Evolutionary conservation across 1,140 invertebrate species (phyloP).

Genomic region (Cyrtorhinus lividipennis): DNA sequence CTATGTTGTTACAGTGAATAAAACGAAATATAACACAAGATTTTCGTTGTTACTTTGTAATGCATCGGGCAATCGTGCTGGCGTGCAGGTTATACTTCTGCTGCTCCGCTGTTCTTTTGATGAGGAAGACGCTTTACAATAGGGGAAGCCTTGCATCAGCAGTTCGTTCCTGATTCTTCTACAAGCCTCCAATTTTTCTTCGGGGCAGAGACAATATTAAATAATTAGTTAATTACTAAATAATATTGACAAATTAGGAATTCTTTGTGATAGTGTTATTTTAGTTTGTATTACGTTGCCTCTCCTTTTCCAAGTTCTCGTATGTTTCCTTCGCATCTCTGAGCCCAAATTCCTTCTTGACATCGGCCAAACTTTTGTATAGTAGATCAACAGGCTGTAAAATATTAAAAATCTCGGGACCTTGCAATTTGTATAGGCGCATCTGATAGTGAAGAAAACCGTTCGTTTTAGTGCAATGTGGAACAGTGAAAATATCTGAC

Average conservation of each 20-base stretch:
- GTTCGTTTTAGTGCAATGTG: too few species aligned
- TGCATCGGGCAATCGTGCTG: too few species aligned
- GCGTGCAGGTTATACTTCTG: too few species aligned
- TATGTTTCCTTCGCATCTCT: conserved; percentile 21
- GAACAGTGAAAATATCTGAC: too few species aligned
- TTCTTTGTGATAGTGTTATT: too few species aligned
- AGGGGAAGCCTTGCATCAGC: background rate
- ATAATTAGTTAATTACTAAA: background rate
- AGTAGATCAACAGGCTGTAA: conserved; percentile 31
- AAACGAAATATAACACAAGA: too few species aligned
- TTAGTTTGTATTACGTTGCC: conserved; percentile 24
- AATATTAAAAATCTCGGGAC: too few species aligned
- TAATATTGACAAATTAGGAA: too few species aligned
- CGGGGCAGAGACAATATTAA: conserved; percentile 2
- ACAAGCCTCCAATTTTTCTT: conserved; percentile 25
- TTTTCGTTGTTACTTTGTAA: too few species aligned
- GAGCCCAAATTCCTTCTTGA: conserved; percentile 24
- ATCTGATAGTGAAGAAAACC: too few species aligned
- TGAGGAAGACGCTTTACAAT: background rate
- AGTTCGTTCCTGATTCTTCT: conserved; percentile 18
- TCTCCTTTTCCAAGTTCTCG: conserved; percentile 22
- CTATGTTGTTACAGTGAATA: too few species aligned
- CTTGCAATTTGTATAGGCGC: too few species aligned
- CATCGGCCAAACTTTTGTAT: conserved; percentile 25
- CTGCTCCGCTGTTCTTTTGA: background rate